Conservation (phyloP, 2,113 vertebrate species). For the Mus musculus region DNA sequence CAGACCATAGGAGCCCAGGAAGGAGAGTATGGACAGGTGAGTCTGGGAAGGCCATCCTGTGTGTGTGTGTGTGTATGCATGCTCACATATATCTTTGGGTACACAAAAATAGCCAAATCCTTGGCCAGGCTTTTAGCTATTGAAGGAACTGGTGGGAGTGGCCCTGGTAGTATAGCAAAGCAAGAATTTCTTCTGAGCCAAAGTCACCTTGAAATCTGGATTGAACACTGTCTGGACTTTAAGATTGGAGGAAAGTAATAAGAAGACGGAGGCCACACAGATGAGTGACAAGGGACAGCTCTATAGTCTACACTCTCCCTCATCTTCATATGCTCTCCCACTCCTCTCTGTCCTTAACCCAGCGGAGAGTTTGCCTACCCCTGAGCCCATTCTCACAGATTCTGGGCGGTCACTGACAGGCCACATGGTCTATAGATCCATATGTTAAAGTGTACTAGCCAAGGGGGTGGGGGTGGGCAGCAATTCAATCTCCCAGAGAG, state of each 20-base stretch:
- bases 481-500: neutral
- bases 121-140: no score
- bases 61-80: no score
- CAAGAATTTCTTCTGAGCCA: slow-evolving; percentile 18
- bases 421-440: neutral
- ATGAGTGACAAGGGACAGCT: neutral
- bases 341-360: neutral
- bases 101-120: slow-evolving; percentile 11
- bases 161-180: neutral
- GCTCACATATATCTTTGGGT: slow-evolving; percentile 42
- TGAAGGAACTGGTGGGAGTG: neutral
- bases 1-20: slow-evolving; percentile 70
- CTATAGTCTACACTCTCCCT: neutral
- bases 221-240: neutral
- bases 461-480: neutral
- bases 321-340: no score
- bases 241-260: neutral
- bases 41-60: neutral
- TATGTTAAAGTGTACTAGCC: neutral
- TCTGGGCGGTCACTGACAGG: neutral
- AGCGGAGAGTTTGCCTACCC: neutral
- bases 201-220: neutral
- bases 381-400: neutral
- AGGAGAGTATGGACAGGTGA: slow-evolving; percentile 83
- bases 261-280: neutral